Evolutionary conservation across 2,113 vertebrate genomes (phyloP), one percentile per base, ranked within the genome.

Genomic region (Daubentonia madagascariensis): DNA sequence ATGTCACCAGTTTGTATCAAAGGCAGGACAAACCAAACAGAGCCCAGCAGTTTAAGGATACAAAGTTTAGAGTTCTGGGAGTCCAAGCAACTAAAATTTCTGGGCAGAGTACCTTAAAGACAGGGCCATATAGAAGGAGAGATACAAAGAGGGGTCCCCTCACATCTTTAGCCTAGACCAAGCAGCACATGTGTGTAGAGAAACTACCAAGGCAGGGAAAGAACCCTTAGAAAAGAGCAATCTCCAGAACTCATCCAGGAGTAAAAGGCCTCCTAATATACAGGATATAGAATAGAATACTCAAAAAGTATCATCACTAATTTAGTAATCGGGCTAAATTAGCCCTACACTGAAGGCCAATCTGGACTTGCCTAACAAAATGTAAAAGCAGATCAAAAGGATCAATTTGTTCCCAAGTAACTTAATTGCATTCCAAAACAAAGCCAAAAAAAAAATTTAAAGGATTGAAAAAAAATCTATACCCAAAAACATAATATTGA

Each of bases 351-450:
- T 43, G 40, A 79, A 92, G 52, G 20, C 32, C n/a, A 2, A 76
- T 67, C 40, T 40, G 18, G 30, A 40, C 6, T 17, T 22, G 4
- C 52, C 40, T n/a, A 85, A 57, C 17, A 81, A 79, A 92, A 43
- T 70, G 25, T 78, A 57, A 70, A 94, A 92, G 23, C 48, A 83
- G 90, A 28, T 85, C 50, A 70, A 76, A 88, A 70, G 32, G 35
- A 88, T 78, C 25, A 17, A 40, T 91, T 76, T 89, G 59, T 87
- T 97, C 92, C 52, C 43, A 87, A 88, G 40, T 70, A 90, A 76
- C 10, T 78, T 57, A 65, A 52, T 2, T 75, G 37, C 20, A 22
- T 59, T 13, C 35, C 52, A 25, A 68, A 84, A 40, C 6, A 63
- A 17, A 63, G 0, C n/a, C 54, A 48, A 35, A 84, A 48, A 85